A percentile compares a stretch with the other conserved stretches of the same genome.
These are phyloP conservation scores for Listronotus oregonensis DNA, from an alignment of 1,140 invertebrate species.

Conservation along the genomic window DNA sequence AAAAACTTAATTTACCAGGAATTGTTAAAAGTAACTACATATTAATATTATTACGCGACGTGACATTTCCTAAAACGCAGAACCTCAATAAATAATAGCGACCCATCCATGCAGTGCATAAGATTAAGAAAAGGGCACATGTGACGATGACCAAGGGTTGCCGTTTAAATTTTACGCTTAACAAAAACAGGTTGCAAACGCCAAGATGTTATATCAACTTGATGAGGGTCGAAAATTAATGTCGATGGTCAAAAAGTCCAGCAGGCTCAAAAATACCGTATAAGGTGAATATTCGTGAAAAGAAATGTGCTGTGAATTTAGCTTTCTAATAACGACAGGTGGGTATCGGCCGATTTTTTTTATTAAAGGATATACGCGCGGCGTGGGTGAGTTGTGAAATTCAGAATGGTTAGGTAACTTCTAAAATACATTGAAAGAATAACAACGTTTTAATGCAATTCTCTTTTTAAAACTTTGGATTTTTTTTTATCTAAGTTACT, in stretches of 20 bases:
- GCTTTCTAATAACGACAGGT: conserved; percentile 31
- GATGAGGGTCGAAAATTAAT: conserved; percentile 36
- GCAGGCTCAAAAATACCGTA: not conserved
- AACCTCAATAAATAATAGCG: no score
- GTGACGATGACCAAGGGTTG: conserved; percentile 28
- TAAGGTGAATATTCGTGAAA: conserved; percentile 8
- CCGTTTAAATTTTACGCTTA: conserved; percentile 14
- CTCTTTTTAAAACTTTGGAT: no score
- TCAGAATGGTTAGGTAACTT: no score
- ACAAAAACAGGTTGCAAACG: conserved; percentile 32
- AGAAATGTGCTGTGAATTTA: conserved; percentile 19
- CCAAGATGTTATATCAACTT: conserved; percentile 25
- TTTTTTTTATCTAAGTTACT: no score
- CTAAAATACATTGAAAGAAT: no score
- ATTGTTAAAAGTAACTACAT: no score
- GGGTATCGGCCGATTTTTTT: conserved; percentile 5
- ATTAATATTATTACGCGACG: no score
- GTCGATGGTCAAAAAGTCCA: conserved; percentile 29
- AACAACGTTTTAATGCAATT: no score
- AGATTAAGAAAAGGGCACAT: conserved; percentile 29
- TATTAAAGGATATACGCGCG: no score
- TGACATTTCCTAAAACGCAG: no score
- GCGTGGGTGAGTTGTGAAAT: no score
- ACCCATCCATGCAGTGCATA: conserved; percentile 3
- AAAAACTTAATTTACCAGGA: no score